Conservation (phyloP, 2,888 invertebrate genomes). For the Crocallis elinguaria region DNA sequence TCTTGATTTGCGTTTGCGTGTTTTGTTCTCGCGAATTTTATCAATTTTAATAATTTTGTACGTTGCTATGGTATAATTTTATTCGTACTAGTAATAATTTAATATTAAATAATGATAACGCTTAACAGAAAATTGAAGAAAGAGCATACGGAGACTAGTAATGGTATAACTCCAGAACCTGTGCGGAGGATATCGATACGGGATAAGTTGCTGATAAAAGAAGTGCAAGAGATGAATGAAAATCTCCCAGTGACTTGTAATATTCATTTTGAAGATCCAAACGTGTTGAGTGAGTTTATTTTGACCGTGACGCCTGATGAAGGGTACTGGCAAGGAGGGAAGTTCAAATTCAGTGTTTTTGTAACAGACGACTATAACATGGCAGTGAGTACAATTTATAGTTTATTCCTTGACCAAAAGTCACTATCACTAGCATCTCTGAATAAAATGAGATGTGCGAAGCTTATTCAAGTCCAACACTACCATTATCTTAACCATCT, state of each 20-base stretch:
- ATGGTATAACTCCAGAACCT: conserved; percentile 67
- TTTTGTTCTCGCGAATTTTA: conserved; percentile 23
- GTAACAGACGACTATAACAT: conserved; percentile 98
- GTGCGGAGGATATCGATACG: conserved; percentile 89
- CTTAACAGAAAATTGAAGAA: conserved; percentile 89
- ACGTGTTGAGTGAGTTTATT: conserved; percentile 91
- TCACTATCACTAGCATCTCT: no score
- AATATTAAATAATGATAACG: conserved; percentile 86
- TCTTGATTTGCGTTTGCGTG: no score
- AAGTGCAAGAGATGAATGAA: conserved; percentile 94
- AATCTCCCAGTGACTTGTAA: conserved; percentile 92
- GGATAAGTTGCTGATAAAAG: conserved; percentile 92
- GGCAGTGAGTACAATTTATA: conserved; percentile 88
- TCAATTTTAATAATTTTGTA: conserved; percentile 30
- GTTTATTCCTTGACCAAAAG: neutral
- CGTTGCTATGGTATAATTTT: conserved; percentile 51
- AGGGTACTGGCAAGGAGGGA: conserved; percentile 95
- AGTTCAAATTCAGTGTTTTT: conserved; percentile 92
- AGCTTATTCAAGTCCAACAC: no score
- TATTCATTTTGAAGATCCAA: conserved; percentile 92
- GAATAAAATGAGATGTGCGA: no score
- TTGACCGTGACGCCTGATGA: conserved; percentile 93
- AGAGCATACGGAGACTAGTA: conserved; percentile 77
- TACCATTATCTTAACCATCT: no score
- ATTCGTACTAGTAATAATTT: conserved; percentile 28